Conservation (phyloP, 2,888 invertebrate genomes). For the Endomychus coccineus region DNA sequence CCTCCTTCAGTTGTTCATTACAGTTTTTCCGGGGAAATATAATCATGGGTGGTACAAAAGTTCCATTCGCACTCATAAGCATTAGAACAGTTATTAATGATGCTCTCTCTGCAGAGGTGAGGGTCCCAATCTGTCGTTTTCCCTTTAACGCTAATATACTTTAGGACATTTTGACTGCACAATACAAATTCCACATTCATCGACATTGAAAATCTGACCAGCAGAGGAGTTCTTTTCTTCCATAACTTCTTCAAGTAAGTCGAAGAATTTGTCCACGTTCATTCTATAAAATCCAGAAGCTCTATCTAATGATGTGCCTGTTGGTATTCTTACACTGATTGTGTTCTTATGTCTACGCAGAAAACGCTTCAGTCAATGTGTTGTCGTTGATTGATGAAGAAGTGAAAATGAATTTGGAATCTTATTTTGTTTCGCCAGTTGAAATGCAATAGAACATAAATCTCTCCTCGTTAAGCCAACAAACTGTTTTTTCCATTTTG, state of each 20-base stretch:
- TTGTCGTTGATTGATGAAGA: slow-evolving; percentile 9
- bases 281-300: slow-evolving; percentile 12
- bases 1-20: slow-evolving; percentile 2
- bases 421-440: too few relatives aligned
- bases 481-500: too few relatives aligned
- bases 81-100: too few relatives aligned
- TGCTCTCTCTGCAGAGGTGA: slow-evolving; percentile 7
- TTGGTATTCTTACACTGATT: slow-evolving; percentile 11
- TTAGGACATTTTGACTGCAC: slow-evolving; percentile 13
- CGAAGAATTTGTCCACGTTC: slow-evolving; percentile 13
- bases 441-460: too few relatives aligned
- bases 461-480: too few relatives aligned
- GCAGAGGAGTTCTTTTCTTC: slow-evolving; percentile 11
- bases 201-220: slow-evolving; percentile 14
- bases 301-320: slow-evolving; percentile 11
- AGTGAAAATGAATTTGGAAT: slow-evolving; percentile 12
- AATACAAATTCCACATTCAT: slow-evolving; percentile 12
- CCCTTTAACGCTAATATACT: slow-evolving; percentile 11
- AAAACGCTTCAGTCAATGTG: slow-evolving; percentile 6
- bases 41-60: too few relatives aligned
- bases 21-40: slow-evolving; percentile 8
- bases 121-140: slow-evolving; percentile 8
- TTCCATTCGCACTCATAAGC: too few relatives aligned
- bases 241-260: slow-evolving; percentile 14
- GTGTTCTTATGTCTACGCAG: too few relatives aligned